These are phyloP conservation scores for rabbit (Oryctolagus cuniculus) DNA, from an alignment of 2,113 vertebrate genomes.

Conservation along the genomic window mOryCun1.1 NC_091448.1:44636501-44637000, in stretches of 20 bases:
- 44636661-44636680: not conserved
- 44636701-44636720: not conserved
- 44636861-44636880: not conserved
- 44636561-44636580: not conserved
- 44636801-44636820: not conserved
- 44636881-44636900: not conserved
- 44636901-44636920: not conserved
- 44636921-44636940: not conserved
- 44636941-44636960: fast-evolving
- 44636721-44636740: not conserved
- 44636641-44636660: slow-evolving; percentile 45
- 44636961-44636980: not conserved
- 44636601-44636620: not conserved
- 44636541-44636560: not conserved
- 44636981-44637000: slow-evolving; percentile 3
- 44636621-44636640: not conserved
- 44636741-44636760: not conserved
- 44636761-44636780: not conserved
- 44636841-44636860: not conserved
- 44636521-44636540: not conserved
- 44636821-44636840: not conserved
- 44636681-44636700: not conserved
- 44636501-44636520: not conserved
- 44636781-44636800: not conserved
- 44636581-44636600: not conserved